Percentiles rank a stretch among this genome's conserved stretches.
Conservation (phyloP, 2,797 vertebrate species). For the Ceyx erithaca region DNA sequence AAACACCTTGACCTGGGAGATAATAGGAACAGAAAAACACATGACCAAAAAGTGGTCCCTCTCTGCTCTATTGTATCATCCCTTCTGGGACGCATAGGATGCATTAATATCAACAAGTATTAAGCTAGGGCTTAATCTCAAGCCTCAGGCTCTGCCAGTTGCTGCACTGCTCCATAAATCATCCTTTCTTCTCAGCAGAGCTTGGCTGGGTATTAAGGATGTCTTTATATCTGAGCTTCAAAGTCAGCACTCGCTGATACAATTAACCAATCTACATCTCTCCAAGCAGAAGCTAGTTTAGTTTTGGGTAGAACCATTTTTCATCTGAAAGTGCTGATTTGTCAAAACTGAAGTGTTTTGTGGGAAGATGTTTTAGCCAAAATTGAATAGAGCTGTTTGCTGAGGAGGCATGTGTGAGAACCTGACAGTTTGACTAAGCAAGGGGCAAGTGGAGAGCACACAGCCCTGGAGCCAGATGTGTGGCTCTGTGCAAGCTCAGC, state of each 20-base stretch:
- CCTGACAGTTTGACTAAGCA: background rate
- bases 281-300: conserved; percentile 16
- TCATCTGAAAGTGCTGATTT: background rate
- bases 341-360: background rate
- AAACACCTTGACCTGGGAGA: background rate
- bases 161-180: conserved; percentile 19
- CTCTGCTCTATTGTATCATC: background rate
- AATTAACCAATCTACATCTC: conserved; percentile 24
- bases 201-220: conserved; percentile 3
- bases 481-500: background rate
- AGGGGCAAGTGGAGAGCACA: background rate
- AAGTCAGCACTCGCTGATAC: conserved; percentile 14
- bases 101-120: background rate
- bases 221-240: conserved; percentile 22
- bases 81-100: background rate
- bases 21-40: conserved; percentile 2
- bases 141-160: background rate
- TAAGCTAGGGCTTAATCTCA: conserved; percentile 29
- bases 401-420: background rate
- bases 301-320: conserved; percentile 25
- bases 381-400: background rate
- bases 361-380: background rate
- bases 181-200: conserved; percentile 24
- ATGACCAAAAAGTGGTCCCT: background rate
- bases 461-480: background rate